These are phyloP conservation scores for Aricia artaxerxes DNA, from an alignment of 2,888 invertebrate species.

Conservation along the genomic window DNA sequence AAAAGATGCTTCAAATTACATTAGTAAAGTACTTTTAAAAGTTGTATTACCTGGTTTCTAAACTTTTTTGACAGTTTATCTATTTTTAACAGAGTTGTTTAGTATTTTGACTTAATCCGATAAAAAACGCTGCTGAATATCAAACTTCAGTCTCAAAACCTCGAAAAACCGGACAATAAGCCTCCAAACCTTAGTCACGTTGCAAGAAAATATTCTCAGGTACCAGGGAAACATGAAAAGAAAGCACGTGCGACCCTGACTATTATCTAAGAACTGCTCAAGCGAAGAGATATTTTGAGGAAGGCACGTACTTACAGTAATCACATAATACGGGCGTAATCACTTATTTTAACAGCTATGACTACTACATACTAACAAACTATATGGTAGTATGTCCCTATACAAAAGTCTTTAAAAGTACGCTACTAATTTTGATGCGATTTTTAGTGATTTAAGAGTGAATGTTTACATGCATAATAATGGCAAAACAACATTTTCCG, in stretches of 20 bases:
- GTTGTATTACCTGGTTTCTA: too few relatives aligned
- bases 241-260: slow-evolving; percentile 15
- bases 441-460: too few relatives aligned
- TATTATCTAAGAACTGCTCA: slow-evolving; percentile 8
- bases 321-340: neutral
- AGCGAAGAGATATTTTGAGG: slow-evolving; percentile 1
- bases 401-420: too few relatives aligned
- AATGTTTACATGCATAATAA: too few relatives aligned
- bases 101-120: neutral
- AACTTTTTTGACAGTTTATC: too few relatives aligned
- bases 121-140: neutral
- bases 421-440: too few relatives aligned
- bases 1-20: neutral
- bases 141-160: neutral
- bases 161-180: neutral
- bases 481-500: too few relatives aligned
- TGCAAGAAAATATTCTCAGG: neutral
- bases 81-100: neutral
- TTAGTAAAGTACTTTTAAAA: too few relatives aligned
- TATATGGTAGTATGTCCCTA: neutral
- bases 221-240: neutral
- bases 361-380: neutral
- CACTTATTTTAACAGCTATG: neutral
- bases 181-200: neutral
- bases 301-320: neutral